Percentiles rank a stretch among this genome's conserved stretches.
Evolutionary conservation across 2,113 vertebrate species (phyloP).

Genomic region (Haplochromis vanheusdeni): DNA sequence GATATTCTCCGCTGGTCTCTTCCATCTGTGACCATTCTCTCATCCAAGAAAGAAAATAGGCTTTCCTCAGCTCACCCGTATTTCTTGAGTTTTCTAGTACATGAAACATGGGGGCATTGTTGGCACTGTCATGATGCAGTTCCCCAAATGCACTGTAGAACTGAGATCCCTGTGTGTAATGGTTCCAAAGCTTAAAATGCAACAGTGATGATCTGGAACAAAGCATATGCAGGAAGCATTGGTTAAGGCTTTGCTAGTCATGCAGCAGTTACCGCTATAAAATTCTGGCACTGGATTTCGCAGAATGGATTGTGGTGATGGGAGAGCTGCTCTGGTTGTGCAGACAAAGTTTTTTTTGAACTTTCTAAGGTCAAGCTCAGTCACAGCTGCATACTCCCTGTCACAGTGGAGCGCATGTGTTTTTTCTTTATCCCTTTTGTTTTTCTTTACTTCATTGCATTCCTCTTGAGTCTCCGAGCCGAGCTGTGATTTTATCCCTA

Average conservation of each 20-base stretch:
- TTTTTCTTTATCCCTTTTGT: slow-evolving; percentile 10
- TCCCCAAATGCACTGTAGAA: not conserved
- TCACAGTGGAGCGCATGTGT: slow-evolving; percentile 13
- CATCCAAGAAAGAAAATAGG: slow-evolving; percentile 41
- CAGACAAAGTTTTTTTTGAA: not conserved
- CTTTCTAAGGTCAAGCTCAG: slow-evolving; percentile 17
- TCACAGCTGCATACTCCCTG: slow-evolving; percentile 24
- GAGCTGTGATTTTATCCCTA: slow-evolving; percentile 14
- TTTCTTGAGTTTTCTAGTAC: not conserved
- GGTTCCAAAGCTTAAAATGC: not conserved
- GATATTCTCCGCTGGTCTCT: slow-evolving; percentile 20
- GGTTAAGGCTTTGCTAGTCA: not conserved
- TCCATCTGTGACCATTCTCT: slow-evolving; percentile 19
- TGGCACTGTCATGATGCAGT: slow-evolving; percentile 10
- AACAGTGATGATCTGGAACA: not conserved
- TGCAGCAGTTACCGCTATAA: slow-evolving; percentile 35
- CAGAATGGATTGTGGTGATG: not conserved
- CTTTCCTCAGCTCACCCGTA: not conserved
- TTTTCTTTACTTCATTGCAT: slow-evolving; percentile 51
- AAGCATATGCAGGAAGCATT: not conserved
- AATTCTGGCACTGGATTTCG: not conserved
- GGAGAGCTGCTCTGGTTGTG: not conserved
- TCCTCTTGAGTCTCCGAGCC: slow-evolving; percentile 43
- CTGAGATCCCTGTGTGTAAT: slow-evolving; percentile 16
- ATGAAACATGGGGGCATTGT: slow-evolving; percentile 7